phyloP scores from a whole-genome alignment of 2,113 vertebrate genomes.

The Meles meles region DNA sequence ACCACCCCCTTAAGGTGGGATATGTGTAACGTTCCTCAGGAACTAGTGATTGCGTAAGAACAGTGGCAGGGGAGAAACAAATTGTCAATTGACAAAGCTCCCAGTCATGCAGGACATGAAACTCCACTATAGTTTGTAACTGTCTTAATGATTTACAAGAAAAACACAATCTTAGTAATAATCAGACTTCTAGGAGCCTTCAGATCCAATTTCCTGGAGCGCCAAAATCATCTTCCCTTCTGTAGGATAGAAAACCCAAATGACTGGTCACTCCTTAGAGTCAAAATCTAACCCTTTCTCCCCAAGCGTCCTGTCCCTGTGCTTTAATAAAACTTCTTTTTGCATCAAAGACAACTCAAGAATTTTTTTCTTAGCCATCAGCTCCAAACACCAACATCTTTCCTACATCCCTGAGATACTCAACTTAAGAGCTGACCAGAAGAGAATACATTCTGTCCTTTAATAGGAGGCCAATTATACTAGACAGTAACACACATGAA shows the following conservation, averaged over 20 bases:
- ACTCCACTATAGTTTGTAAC: not conserved
- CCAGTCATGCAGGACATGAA: not conserved
- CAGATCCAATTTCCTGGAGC: not conserved
- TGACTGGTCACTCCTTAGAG: not conserved
- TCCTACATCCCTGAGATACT: not conserved
- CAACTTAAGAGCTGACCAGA: not conserved
- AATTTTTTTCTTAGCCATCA: not conserved
- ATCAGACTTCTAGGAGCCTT: not conserved
- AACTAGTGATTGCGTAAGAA: not conserved
- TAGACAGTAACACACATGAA: not conserved
- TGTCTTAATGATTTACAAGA: not conserved
- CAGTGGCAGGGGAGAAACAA: not conserved
- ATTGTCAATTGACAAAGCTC: not conserved
- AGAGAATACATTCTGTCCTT: not conserved
- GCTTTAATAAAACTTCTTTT: not conserved
- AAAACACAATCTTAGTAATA: not conserved
- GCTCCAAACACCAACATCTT: not conserved
- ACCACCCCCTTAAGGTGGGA: not conserved
- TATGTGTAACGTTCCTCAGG: not conserved
- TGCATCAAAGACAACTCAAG: not conserved
- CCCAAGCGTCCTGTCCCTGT: not conserved
- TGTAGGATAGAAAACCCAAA: not conserved
- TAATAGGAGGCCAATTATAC: not conserved
- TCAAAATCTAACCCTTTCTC: not conserved
- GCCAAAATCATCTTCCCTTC: not conserved